Percentiles rank a stretch among this genome's conserved stretches.
Evolutionary conservation across 2,797 vertebrate species (phyloP).

Genomic region (Pseudochirops cupreus): DNA sequence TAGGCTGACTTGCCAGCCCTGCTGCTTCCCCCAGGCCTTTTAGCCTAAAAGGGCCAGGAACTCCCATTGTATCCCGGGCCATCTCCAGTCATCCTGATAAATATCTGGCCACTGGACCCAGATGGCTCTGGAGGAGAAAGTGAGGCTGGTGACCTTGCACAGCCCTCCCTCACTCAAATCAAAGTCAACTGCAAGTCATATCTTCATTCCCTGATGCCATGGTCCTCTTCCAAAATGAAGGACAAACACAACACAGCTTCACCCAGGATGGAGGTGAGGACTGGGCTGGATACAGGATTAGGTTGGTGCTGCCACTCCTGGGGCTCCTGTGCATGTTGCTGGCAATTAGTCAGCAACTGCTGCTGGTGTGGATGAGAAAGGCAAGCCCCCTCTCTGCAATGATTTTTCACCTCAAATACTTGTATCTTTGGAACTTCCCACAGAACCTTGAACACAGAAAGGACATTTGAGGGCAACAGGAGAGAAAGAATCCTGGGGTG

Average conservation of each 20-base stretch:
- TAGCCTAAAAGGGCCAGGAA: too few relatives aligned
- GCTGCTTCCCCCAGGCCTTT: neutral
- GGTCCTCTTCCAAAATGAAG: too few relatives aligned
- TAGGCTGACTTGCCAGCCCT: neutral
- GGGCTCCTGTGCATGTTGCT: neutral
- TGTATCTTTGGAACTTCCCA: neutral
- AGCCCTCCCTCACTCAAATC: too few relatives aligned
- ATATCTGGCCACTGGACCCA: too few relatives aligned
- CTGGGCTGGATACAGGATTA: neutral
- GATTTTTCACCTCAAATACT: neutral
- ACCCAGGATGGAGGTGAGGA: neutral
- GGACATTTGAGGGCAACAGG: neutral
- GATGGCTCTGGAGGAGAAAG: too few relatives aligned
- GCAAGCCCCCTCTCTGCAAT: neutral
- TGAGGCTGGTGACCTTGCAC: too few relatives aligned
- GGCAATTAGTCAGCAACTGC: neutral
- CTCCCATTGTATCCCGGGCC: too few relatives aligned
- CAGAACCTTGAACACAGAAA: neutral
- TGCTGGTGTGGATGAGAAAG: neutral
- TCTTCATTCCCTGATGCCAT: too few relatives aligned
- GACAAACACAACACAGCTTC: neutral
- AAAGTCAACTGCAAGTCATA: too few relatives aligned
- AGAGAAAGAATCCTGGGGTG: neutral
- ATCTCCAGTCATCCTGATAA: too few relatives aligned
- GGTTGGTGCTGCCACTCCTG: neutral